Evolutionary conservation across 2,888 invertebrate genomes (phyloP), one percentile per base, ranked within the genome.

Genomic region (Doris montereyensis): DNA sequence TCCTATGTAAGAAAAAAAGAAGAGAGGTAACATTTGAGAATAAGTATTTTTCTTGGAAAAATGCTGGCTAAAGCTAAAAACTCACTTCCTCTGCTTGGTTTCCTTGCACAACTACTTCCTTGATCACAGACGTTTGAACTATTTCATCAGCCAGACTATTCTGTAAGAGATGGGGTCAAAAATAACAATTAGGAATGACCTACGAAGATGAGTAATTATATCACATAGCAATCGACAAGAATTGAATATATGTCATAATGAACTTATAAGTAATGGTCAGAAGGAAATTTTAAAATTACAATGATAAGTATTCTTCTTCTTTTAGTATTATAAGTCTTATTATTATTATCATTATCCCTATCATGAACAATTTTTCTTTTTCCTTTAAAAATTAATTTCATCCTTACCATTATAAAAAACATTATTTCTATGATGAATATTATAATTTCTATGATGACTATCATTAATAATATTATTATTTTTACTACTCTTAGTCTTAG

Each of bases 101-200:
- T 32, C 86, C 88, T 77, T 86, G 85, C 28, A 91, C 83, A 2
- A 86, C 84, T 30, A 91, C 85, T 83, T 89, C 88, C 67, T 86
- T 85, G 58, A 91, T 85, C 10, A 89, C 86, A 77, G 88, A 86
- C 35, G 90, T 90, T 76, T 89, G 86, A 30, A 91, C 87, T 21
- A 88, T 87, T 80, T 89, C 89, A 84, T 89, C 88, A 10, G 89
- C 88, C 68, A 89, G 77, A 60, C 85, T 86, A 75, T 88, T 89
- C 89, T 89, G 85, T 57, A 41, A 17, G 52, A 41, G 52, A 41
- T 41, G 52, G 83, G 83, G 52, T 76, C 10, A 72, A 77, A 17
- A 74, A 57, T 34, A 58, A 67, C n/a, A n/a, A n/a, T n/a, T n/a
- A n/a, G n/a, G n/a, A n/a, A n/a, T n/a, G n/a, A n/a, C n/a, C n/a